phyloP scores from a whole-genome alignment of 2,797 vertebrate species.

The Acanthis flammea region DNA sequence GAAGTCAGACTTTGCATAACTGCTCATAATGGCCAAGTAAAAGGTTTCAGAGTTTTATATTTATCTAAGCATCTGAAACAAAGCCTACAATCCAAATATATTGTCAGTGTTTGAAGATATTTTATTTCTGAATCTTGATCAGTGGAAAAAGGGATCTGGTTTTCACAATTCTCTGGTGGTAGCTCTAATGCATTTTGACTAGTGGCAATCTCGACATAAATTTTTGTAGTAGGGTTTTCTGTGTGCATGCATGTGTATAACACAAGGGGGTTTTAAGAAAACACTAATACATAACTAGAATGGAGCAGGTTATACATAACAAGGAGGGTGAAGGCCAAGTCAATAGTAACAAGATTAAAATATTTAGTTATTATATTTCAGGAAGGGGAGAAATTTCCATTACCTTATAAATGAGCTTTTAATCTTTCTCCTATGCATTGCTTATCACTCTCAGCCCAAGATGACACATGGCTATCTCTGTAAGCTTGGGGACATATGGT shows the following conservation, averaged over 20 bases:
- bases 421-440: neutral
- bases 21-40: neutral
- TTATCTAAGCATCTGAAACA: neutral
- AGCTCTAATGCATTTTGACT: neutral
- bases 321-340: neutral
- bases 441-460: neutral
- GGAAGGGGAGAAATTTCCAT: neutral
- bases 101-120: neutral
- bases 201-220: neutral
- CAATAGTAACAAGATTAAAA: neutral
- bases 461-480: neutral
- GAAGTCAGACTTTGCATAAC: neutral
- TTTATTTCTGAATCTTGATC: constrained; percentile 20
- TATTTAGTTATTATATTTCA: neutral
- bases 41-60: constrained; percentile 15
- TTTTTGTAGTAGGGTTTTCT: neutral
- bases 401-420: neutral
- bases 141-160: neutral
- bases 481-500: neutral
- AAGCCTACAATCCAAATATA: neutral
- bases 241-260: neutral
- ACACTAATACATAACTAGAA: neutral
- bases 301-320: neutral
- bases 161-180: constrained; percentile 3
- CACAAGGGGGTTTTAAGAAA: neutral